Evolutionary conservation across 2,888 invertebrate genomes (phyloP).

Genomic region (Heliconius sara): DNA sequence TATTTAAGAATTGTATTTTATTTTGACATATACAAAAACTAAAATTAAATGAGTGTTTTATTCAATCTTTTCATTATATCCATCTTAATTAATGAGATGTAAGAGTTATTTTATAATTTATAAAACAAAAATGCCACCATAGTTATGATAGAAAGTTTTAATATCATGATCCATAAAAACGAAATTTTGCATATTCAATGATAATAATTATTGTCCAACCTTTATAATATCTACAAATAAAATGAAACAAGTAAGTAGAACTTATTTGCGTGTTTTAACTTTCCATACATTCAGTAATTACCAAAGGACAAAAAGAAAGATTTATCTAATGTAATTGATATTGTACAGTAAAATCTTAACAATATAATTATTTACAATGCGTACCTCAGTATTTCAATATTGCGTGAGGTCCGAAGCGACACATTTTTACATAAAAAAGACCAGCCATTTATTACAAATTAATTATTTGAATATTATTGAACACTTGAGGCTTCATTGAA

Average conservation of each 20-base stretch:
- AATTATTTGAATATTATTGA: constrained; percentile 62
- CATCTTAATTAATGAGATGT: constrained; percentile 22
- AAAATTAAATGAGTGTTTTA: constrained; percentile 22
- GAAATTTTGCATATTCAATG: constrained; percentile 30
- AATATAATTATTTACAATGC: constrained; percentile 79
- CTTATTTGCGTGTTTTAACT: constrained; percentile 54
- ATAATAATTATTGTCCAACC: constrained; percentile 74
- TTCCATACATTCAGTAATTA: constrained; percentile 51
- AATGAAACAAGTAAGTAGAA: constrained; percentile 40
- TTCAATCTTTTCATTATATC: constrained; percentile 3
- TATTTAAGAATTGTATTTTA: constrained; percentile 11
- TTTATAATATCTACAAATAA: constrained; percentile 77
- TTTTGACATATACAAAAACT: constrained; percentile 13
- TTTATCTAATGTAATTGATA: constrained; percentile 58
- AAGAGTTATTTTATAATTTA: not conserved
- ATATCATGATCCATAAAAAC: not conserved
- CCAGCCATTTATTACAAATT: constrained; percentile 57
- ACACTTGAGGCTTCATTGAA: constrained; percentile 69
- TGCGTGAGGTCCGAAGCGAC: constrained; percentile 62
- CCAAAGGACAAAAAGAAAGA: constrained; percentile 41
- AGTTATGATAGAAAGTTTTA: not conserved
- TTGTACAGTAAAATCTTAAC: constrained; percentile 79
- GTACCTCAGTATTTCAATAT: constrained; percentile 63
- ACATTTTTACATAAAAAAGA: constrained; percentile 56
- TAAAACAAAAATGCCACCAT: not conserved